Base-by-base conservation (phyloP, 64 coral and sea anemone genomes). In the Catalaphyllia jardinei region DNA sequence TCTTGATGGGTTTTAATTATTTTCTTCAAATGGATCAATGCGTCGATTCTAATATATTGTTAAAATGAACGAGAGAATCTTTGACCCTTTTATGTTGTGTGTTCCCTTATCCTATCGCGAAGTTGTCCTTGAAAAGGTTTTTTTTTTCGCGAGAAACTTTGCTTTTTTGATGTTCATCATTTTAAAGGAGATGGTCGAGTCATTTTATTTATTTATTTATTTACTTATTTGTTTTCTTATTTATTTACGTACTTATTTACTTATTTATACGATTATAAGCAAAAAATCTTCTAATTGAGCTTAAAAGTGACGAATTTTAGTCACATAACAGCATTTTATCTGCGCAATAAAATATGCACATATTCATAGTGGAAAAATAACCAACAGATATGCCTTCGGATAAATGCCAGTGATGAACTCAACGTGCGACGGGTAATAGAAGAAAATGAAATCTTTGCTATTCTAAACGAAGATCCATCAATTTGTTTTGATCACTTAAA, bases 1-100 rank as follows among this genome's bases (percentile, higher is more conserved):
- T 77, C 39, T 77, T 77, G 39, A 69, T 50, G 8, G 35, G 22
- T 77, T 50, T 77, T 51, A 22, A 77, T 77, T 77, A 30, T 77
- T 77, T 77, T 77, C 35, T 77, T 4, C 33, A 77, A 77, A 50
- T 8, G 33, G 52, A 22, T 50, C 22, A 35, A 35, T 3, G 33
- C 1, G 8, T 9, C 6, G 49, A 15, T 77, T 13, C 24, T 22
- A 73, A 29, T 15, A 8, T 7, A 4, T 38, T 46, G 74, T 77
- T 49, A 77, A 77, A 27, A 19, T 67, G 19, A 67, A 67, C 24
- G 65, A 11, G n/a, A 69, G 25, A 27, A 27, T 25, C 54, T 57
- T 16, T 1, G 10, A 57, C 42, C 42, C 33, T 35, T n/a, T n/a
- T 35, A 35, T 35, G 52, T 54, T 13, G 13, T 54, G 52, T 54